Evolutionary conservation across 2,113 vertebrate genomes (phyloP).

Genomic region (Crotalus helleri): DNA sequence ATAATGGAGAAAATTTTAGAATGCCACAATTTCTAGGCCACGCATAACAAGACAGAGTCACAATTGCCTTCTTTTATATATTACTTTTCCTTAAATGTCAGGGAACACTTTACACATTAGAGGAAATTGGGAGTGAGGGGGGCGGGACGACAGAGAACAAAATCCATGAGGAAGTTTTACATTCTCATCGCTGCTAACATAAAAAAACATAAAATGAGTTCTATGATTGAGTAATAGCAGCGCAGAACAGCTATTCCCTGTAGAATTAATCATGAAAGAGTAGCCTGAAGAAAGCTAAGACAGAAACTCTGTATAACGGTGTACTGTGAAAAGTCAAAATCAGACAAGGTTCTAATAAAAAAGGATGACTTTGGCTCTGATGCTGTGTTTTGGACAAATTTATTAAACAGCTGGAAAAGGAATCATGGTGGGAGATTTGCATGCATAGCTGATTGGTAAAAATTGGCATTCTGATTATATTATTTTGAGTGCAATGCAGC

Average conservation of each 20-base stretch:
- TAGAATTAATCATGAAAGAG: constrained; percentile 26
- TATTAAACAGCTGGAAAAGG: background rate
- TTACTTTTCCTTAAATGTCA: constrained; percentile 26
- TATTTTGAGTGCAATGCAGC: background rate
- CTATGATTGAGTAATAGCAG: constrained; percentile 6
- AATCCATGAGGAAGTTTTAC: constrained; percentile 3
- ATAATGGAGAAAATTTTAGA: constrained; percentile 18
- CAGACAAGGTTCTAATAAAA: background rate
- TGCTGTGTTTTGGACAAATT: background rate
- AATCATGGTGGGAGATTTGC: background rate
- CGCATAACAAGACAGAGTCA: constrained; percentile 13
- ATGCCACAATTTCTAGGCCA: constrained; percentile 11
- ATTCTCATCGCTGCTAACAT: constrained; percentile 31
- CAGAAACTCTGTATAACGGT: background rate
- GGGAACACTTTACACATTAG: background rate
- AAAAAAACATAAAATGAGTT: constrained; percentile 15
- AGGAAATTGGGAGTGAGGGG: constrained; percentile 14
- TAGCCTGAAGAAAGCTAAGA: background rate
- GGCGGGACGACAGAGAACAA: constrained; percentile 1
- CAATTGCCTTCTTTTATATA: constrained; percentile 38
- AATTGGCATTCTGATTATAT: background rate
- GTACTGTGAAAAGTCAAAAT: background rate
- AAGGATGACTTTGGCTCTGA: background rate
- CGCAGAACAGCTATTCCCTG: constrained; percentile 26
- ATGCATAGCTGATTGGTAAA: background rate